Base-by-base conservation (phyloP, 2,888 invertebrate genomes). In the Coecobrya sp. region DNA sequence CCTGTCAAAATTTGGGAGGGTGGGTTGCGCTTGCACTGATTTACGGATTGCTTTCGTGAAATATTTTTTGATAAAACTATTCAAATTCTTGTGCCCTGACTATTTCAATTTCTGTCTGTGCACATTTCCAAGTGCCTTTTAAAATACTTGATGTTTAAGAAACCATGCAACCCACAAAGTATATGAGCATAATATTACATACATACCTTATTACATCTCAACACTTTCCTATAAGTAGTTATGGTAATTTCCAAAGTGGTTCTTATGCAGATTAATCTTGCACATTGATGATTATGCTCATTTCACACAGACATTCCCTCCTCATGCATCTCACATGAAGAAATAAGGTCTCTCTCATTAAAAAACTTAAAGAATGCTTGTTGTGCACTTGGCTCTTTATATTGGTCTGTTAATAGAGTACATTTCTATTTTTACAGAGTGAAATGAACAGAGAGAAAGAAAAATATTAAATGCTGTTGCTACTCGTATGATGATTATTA, bases 1-100 rank as follows among this genome's bases (percentile, higher is more conserved):
- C 36, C 89, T 89, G 89, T 89, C 89, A 89, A 82, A 82, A 68
- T 87, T 22, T 70, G 82, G 88, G 88, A 86, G 90, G 91, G 91
- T 91, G 91, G 86, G 91, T 68, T 81, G 79, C 79, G 65, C 86
- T 86, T 85, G 86, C 70, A 82, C 91, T 91, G 91, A 91, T 91
- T 91, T 91, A 91, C 91, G 91, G 49, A 91, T 55, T 30, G n/a
- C n/a, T 79, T 59, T 79, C 68, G 91, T 86, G 86, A 86, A 91
- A 85, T 76, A 86, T 65, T 73, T 49, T 85, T 90, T 86, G 91
- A 91, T 91, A 91, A 91, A 81, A 62, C 30, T 55, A 70, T 70
- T 86, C 86, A 86, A 76, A 76, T 76, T 76, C 73, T 45, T 76
- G 45, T 59, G 62, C 84, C 22, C 36, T 52, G 8, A 52, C 55